phyloP scores from a whole-genome alignment of 1,140 invertebrate genomes.

The Dreissena polymorpha region DNA sequence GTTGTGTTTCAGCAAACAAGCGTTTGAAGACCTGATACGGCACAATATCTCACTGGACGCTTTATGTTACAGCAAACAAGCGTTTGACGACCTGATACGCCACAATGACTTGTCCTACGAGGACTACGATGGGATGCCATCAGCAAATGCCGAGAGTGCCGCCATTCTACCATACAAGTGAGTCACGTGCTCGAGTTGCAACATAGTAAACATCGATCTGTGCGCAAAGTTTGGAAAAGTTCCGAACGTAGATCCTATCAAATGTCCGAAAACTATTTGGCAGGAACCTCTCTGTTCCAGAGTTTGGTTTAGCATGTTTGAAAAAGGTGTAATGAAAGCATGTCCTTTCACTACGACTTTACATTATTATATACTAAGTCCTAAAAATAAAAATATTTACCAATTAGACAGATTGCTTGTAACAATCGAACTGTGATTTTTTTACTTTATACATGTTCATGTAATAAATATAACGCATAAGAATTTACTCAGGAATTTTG shows the following conservation, averaged over 20 bases:
- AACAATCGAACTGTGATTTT: no score
- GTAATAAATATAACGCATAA: no score
- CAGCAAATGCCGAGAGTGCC: slow-evolving; percentile 3
- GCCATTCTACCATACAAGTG: slow-evolving; percentile 29
- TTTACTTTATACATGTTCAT: no score
- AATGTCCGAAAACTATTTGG: not conserved
- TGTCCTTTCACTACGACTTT: not conserved
- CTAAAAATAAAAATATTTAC: no score
- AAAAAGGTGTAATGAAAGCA: not conserved
- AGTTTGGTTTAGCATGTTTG: not conserved
- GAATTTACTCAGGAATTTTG: no score
- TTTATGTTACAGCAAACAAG: slow-evolving; percentile 13
- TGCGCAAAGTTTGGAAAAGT: not conserved
- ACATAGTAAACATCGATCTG: not conserved
- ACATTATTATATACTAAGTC: no score
- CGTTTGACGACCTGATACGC: slow-evolving; percentile 39
- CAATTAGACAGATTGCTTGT: no score
- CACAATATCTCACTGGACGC: not conserved
- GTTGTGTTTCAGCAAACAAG: slow-evolving; percentile 2
- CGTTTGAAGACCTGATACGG: slow-evolving; percentile 38
- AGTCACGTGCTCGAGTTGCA: not conserved
- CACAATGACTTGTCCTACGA: slow-evolving; percentile 51
- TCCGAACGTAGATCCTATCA: not conserved
- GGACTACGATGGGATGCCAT: slow-evolving; percentile 37
- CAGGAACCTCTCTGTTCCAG: not conserved